Conservation (phyloP, 2,888 invertebrate genomes). For the Noctua janthina region DNA sequence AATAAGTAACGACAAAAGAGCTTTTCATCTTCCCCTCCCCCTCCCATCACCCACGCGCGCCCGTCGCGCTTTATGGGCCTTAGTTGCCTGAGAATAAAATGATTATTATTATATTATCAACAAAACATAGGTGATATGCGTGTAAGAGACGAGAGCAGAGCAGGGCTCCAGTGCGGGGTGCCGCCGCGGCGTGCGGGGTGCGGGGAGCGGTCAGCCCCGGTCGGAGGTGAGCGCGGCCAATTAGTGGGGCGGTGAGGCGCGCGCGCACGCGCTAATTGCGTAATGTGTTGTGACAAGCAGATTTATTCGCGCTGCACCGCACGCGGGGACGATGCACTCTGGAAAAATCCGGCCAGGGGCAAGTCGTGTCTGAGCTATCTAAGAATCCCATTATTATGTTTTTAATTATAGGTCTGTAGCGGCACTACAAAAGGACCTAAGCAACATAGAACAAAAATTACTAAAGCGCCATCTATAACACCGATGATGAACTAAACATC, state of each 20-base stretch:
- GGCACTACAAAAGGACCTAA: no score
- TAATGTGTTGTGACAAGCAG: constrained; percentile 35
- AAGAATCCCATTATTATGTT: neutral
- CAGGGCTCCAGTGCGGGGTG: neutral
- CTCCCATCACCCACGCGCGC: no score
- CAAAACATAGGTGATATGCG: neutral
- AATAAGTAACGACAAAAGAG: no score
- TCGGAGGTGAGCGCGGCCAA: constrained; percentile 52
- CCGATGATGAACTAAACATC: no score
- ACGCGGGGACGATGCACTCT: neutral
- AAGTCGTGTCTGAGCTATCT: neutral
- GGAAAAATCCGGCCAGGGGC: neutral
- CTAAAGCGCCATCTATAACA: no score
- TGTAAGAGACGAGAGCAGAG: neutral
- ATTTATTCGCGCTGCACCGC: constrained; percentile 5
- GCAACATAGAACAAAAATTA: no score
- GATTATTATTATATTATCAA: no score
- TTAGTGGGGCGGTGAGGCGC: constrained; percentile 62
- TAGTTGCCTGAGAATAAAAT: no score
- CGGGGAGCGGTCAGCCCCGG: neutral
- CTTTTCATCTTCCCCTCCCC: no score
- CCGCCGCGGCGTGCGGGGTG: neutral
- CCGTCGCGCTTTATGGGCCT: no score
- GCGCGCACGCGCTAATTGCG: constrained; percentile 57
- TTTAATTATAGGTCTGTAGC: no score